Evolutionary conservation across 1,140 invertebrate genomes (phyloP).

Genomic region (Eriocheir sinensis): DNA sequence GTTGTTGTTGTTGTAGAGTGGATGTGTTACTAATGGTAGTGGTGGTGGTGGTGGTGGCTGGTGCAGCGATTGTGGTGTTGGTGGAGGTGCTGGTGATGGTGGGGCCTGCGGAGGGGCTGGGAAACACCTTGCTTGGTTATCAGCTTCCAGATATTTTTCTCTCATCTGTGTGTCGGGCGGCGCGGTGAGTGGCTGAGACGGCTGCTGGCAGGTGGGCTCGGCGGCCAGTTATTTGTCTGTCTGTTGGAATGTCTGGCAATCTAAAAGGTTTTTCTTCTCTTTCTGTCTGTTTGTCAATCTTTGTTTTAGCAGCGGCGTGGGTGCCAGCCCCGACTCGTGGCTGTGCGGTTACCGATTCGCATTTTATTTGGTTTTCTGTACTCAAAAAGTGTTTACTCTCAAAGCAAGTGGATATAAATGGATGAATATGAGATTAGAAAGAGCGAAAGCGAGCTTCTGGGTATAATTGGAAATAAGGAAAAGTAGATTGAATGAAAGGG

Average conservation of each 20-base stretch:
- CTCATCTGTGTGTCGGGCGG: not conserved
- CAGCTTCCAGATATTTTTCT: constrained; percentile 14
- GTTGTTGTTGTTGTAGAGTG: too few relatives aligned
- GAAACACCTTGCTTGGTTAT: not conserved
- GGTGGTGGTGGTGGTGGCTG: not conserved
- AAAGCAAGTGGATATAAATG: not conserved
- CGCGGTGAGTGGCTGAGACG: constrained; percentile 8
- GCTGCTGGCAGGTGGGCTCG: not conserved
- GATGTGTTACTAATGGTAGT: too few relatives aligned
- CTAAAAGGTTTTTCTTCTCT: not conserved
- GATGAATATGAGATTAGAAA: too few relatives aligned
- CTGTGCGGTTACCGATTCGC: not conserved
- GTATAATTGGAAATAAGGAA: too few relatives aligned
- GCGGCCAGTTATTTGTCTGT: constrained; percentile 4
- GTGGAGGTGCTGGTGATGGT: not conserved
- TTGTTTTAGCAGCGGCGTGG: not conserved
- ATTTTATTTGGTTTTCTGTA: not conserved
- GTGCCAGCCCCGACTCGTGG: not conserved
- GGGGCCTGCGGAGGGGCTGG: not conserved
- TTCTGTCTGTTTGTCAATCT: constrained; percentile 24
- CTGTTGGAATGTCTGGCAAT: not conserved
- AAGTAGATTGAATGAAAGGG: not conserved
- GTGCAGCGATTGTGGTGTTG: not conserved
- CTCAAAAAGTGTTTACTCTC: not conserved
- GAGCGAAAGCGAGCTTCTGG: too few relatives aligned